Conservation (phyloP, 2,797 vertebrate genomes). For the Anomalospiza imberbis region DNA sequence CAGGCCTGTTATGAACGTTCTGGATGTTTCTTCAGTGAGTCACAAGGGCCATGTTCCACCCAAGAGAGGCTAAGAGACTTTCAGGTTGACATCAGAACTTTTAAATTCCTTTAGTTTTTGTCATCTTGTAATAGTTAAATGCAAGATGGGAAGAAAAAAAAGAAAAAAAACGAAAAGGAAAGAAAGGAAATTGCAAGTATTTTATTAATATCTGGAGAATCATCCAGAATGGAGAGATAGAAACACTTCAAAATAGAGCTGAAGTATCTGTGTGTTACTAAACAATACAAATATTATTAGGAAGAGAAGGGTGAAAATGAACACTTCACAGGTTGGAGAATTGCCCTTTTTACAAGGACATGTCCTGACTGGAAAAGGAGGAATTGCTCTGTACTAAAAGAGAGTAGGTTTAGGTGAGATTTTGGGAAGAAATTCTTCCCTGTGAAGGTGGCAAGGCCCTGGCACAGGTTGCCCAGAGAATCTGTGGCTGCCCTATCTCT, state of each 20-base stretch:
- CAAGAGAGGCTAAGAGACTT: neutral
- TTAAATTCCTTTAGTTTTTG: neutral
- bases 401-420: neutral
- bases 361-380: neutral
- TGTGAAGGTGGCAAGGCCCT: neutral
- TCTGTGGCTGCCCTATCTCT: neutral
- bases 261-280: neutral
- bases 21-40: slow-evolving; percentile 13
- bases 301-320: neutral
- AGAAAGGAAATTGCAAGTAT: neutral
- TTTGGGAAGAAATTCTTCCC: neutral
- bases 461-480: neutral
- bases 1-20: neutral
- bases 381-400: neutral
- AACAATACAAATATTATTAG: neutral
- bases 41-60: slow-evolving; percentile 10
- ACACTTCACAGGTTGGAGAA: neutral
- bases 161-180: neutral
- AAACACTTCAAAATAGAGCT: neutral
- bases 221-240: neutral
- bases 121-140: neutral
- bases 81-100: slow-evolving; percentile 2
- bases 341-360: neutral
- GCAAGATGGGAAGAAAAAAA: rapidly evolving
- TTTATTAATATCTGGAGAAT: neutral